Conservation (phyloP, 2,888 invertebrate species). For the Cephus rjabovi region DNA sequence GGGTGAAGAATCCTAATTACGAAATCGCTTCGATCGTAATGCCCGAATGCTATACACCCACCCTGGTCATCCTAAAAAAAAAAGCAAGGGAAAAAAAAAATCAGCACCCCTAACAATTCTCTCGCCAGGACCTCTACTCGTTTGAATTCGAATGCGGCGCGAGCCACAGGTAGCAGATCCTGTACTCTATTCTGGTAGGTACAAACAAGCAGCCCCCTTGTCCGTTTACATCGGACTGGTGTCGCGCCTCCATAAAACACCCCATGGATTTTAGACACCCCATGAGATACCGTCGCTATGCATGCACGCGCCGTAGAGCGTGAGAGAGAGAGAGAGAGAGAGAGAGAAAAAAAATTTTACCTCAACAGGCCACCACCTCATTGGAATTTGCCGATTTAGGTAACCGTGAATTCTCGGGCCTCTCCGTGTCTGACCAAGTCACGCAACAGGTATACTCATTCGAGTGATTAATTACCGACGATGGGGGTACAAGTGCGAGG, state of each 20-base stretch:
- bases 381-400: neutral
- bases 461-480: constrained; percentile 49
- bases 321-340: no score
- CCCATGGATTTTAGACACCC: neutral
- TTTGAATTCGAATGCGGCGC: constrained; percentile 57
- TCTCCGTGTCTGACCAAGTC: neutral
- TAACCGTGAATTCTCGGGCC: neutral
- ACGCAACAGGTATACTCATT: constrained; percentile 25
- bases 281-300: neutral
- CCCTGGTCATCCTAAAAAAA: neutral
- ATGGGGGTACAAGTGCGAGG: neutral
- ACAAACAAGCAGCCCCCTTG: neutral
- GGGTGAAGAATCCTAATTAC: neutral
- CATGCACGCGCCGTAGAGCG: neutral
- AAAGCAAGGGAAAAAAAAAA: neutral
- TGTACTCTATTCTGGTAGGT: neutral
- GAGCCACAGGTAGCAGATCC: constrained; percentile 60
- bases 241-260: neutral
- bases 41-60: no score
- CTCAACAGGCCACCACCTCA: neutral
- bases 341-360: neutral
- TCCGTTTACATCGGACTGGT: neutral
- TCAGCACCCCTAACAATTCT: neutral
- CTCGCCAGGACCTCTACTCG: neutral
- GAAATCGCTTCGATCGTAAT: neutral